Percentiles rank a stretch among this genome's conserved stretches.
Conservation (phyloP, 1,140 invertebrate species). For the Drosophila hydei region DNA sequence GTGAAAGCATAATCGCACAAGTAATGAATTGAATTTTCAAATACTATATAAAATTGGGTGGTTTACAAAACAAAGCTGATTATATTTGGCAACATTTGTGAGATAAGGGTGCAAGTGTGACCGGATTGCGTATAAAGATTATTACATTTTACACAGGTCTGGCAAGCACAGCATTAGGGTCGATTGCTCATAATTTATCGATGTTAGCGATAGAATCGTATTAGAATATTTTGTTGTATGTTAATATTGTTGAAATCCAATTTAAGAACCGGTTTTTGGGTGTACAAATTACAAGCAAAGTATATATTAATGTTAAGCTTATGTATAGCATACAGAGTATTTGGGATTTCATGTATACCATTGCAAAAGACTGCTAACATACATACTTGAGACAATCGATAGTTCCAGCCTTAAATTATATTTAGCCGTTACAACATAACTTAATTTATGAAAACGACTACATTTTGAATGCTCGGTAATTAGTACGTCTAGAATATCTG, state of each 20-base stretch:
- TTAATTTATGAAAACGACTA: too few relatives aligned
- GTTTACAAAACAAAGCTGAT: conserved; percentile 51
- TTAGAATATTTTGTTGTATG: background rate
- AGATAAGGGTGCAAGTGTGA: conserved; percentile 37
- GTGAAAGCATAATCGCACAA: conserved; percentile 19
- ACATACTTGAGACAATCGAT: too few relatives aligned
- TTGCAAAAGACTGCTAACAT: too few relatives aligned
- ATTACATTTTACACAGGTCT: background rate
- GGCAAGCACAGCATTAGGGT: conserved; percentile 3
- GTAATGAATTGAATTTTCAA: conserved; percentile 16
- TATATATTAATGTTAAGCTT: background rate
- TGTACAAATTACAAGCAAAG: background rate
- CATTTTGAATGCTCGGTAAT: too few relatives aligned
- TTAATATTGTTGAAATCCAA: too few relatives aligned
- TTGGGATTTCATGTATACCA: background rate
- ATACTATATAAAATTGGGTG: conserved; percentile 11
- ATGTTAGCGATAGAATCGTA: background rate
- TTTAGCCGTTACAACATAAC: too few relatives aligned
- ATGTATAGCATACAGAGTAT: too few relatives aligned
- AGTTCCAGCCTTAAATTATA: too few relatives aligned
- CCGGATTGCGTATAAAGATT: background rate
- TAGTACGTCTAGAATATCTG: too few relatives aligned
- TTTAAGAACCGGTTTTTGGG: too few relatives aligned
- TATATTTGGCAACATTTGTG: conserved; percentile 39
- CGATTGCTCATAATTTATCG: background rate